Conservation (phyloP, 2,113 vertebrate species). For the Phrynosoma blainvillii region DNA sequence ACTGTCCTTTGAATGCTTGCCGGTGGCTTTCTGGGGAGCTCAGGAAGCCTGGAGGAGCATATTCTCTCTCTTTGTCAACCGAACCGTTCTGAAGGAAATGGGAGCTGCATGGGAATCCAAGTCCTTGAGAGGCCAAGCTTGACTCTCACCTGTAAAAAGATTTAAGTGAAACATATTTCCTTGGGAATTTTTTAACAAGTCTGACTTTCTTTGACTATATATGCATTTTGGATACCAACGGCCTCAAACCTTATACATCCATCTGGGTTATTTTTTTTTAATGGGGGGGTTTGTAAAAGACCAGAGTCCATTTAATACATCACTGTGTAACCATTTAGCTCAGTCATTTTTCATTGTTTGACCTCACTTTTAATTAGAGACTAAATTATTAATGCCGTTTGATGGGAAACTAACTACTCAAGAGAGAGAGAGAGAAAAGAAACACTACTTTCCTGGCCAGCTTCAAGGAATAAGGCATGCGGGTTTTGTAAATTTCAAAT, state of each 20-base stretch:
- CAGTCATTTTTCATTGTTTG: conserved; percentile 84
- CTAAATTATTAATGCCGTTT: conserved; percentile 86
- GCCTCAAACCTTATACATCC: conserved; percentile 51
- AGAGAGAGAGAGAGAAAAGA: conserved; percentile 13
- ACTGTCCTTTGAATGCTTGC: conserved; percentile 26
- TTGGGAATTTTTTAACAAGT: conserved; percentile 33
- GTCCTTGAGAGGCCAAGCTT: conserved; percentile 53
- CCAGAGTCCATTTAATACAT: conserved; percentile 70
- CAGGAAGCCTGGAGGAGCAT: conserved; percentile 35
- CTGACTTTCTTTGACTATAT: conserved; percentile 30
- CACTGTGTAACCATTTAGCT: conserved; percentile 70
- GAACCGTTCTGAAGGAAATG: conserved; percentile 54
- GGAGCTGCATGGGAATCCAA: conserved; percentile 56
- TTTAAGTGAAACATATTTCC: conserved; percentile 65
- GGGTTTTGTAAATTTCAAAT: conserved; percentile 77
- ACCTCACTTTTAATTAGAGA: conserved; percentile 91
- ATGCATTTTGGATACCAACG: conserved; percentile 50
- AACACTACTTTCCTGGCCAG: conserved; percentile 65
- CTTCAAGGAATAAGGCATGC: conserved; percentile 68
- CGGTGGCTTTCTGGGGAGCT: conserved; percentile 46
- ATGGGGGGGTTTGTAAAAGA: background rate
- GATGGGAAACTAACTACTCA: conserved; percentile 77
- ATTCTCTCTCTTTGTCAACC: background rate
- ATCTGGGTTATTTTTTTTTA: conserved; percentile 53
- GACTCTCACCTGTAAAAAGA: conserved; percentile 65